Conservation (phyloP, 2,113 vertebrate species). For the Apteryx owenii region DNA sequence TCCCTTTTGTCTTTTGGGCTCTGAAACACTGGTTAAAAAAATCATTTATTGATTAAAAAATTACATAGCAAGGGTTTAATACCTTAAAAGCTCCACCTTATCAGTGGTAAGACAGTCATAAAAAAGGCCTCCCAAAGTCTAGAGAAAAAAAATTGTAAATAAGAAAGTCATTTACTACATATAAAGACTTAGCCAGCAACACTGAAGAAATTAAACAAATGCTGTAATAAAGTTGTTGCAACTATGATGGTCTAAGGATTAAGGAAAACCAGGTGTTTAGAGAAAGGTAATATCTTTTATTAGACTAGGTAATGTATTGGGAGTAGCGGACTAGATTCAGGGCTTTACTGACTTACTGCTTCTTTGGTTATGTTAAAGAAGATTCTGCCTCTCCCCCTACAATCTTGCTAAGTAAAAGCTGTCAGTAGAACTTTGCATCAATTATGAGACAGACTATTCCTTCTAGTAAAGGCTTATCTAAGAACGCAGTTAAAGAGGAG, state of each 20-base stretch:
- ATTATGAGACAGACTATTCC: background rate
- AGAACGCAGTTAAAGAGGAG: background rate
- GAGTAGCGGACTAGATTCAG: background rate
- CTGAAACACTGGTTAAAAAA: background rate
- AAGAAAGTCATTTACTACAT: background rate
- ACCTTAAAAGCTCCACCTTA: constrained; percentile 7
- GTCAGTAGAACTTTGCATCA: background rate
- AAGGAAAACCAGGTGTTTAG: background rate
- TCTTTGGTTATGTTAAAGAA: background rate
- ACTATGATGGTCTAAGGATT: background rate
- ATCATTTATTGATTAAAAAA: background rate
- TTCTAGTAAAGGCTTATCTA: background rate
- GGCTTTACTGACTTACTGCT: background rate
- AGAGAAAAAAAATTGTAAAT: background rate
- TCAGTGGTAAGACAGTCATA: background rate
- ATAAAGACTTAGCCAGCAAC: background rate
- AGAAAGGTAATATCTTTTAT: background rate
- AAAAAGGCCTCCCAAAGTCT: background rate
- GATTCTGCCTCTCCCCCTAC: background rate
- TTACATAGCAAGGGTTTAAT: background rate
- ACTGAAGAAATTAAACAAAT: background rate
- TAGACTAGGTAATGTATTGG: background rate
- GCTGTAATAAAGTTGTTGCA: background rate
- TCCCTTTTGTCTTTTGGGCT: background rate
- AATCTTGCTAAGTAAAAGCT: background rate